Evolutionary conservation across 2,797 vertebrate genomes (phyloP).

Genomic region (Odontamblyopus lacepedii): DNA sequence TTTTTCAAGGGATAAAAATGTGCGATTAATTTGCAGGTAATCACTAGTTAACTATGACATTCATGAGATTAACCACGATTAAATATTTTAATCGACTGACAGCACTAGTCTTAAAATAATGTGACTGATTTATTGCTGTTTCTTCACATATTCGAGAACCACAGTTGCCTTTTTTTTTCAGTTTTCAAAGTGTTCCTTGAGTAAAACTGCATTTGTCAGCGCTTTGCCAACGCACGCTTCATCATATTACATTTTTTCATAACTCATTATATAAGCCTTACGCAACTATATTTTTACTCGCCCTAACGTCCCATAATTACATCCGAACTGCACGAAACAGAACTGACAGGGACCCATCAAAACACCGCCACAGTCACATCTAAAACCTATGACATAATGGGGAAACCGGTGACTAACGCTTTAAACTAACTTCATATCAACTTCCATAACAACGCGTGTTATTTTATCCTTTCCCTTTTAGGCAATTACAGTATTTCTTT

Average conservation of each 20-base stretch:
- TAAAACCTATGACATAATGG: slow-evolving; percentile 1
- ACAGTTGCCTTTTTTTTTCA: neutral
- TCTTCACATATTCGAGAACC: neutral
- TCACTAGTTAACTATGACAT: too few species aligned
- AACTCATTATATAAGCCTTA: slow-evolving; percentile 4
- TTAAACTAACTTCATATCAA: neutral
- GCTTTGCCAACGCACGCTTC: neutral
- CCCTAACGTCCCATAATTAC: neutral
- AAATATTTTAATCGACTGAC: too few species aligned
- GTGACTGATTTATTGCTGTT: neutral
- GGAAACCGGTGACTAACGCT: neutral
- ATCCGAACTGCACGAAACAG: neutral
- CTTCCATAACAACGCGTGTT: slow-evolving; percentile 4
- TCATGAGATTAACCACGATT: too few species aligned
- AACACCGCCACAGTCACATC: neutral
- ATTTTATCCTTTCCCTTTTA: neutral
- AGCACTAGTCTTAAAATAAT: neutral
- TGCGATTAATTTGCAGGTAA: too few species aligned
- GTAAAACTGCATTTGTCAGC: slow-evolving; percentile 3
- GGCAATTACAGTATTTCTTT: neutral
- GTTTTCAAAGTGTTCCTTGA: neutral
- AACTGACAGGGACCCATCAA: neutral
- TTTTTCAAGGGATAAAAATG: too few species aligned
- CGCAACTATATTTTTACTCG: slow-evolving; percentile 1
- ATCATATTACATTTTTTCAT: slow-evolving; percentile 1